Percentiles rank a stretch among this genome's conserved stretches.
phyloP scores from a whole-genome alignment of 2,888 invertebrate genomes.

The Erpobdella octoculata region DNA sequence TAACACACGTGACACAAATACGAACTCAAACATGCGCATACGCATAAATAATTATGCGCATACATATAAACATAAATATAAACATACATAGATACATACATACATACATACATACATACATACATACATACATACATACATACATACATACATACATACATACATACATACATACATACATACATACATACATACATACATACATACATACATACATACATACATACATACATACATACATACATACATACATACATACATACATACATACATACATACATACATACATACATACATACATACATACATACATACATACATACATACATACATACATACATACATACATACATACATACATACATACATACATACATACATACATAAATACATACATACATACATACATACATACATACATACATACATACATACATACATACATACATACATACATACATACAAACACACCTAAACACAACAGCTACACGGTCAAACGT shows the following conservation, averaged over 20 bases:
- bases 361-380: constrained; percentile 19
- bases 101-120: constrained; percentile 19
- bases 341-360: constrained; percentile 19
- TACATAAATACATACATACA: constrained; percentile 18
- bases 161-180: neutral
- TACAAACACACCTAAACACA: no score
- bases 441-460: constrained; percentile 15
- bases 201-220: constrained; percentile 15
- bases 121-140: constrained; percentile 10
- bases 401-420: constrained; percentile 19
- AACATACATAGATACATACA: constrained; percentile 10
- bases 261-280: neutral
- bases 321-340: constrained; percentile 19
- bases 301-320: constrained; percentile 19
- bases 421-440: constrained; percentile 17
- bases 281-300: constrained; percentile 11
- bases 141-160: constrained; percentile 18
- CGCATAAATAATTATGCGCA: no score
- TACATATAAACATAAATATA: neutral
- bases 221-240: constrained; percentile 19
- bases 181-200: neutral
- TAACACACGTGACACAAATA: no score
- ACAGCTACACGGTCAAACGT: no score
- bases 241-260: constrained; percentile 11
- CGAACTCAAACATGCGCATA: no score